Evolutionary conservation across 2,888 invertebrate genomes (phyloP), one percentile per base, ranked within the genome.

Genomic region (Caenorhabditis panamensis): DNA sequence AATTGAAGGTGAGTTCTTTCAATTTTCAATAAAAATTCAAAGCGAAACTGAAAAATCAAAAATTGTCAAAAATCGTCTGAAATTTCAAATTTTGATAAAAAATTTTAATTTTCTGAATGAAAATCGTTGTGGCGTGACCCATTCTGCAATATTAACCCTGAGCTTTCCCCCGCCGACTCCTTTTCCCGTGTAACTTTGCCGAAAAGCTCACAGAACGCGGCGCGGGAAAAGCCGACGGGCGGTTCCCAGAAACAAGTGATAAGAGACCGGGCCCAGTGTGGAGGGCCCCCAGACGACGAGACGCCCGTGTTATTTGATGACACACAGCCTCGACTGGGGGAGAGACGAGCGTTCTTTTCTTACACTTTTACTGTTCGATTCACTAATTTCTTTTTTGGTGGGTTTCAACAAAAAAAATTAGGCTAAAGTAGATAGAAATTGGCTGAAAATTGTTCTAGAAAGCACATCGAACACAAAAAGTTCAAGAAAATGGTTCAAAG

Each of bases 221-320:
- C 31, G 31, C n/a, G 6, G 36, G 11, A 36, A 36, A 31, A 4
- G 9, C 31, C 4, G 26, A 51, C 51, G 24, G 53, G 69, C 62
- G 69, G 62, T 62, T 53, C 62, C 49, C 13, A 47, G 51, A 18
- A 51, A 51, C 51, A 51, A 51, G 51, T 49, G 49, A 54, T 41
- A 41, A 41, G 41, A 11, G 41, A 41, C 13, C 5, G 13, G 11
- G 44, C 31, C 31, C 4, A 9, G 11, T 20, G 59, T 3, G 3
- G 24, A 59, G 61, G 53, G 61, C 16, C 44, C 16, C 6, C 16
- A 62, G 71, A 71, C 62, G 41, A n/a, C 20, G 44, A 62, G 62
- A 62, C 58, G 22, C n/a, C 3, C 31, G 24, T 71, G 71, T 56
- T 71, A 63, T 71, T 71, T 71, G 62, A 71, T 62, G 54, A 44